phyloP scores from a whole-genome alignment of 2,113 vertebrate species.

The Hippocampus barbouri region DNA sequence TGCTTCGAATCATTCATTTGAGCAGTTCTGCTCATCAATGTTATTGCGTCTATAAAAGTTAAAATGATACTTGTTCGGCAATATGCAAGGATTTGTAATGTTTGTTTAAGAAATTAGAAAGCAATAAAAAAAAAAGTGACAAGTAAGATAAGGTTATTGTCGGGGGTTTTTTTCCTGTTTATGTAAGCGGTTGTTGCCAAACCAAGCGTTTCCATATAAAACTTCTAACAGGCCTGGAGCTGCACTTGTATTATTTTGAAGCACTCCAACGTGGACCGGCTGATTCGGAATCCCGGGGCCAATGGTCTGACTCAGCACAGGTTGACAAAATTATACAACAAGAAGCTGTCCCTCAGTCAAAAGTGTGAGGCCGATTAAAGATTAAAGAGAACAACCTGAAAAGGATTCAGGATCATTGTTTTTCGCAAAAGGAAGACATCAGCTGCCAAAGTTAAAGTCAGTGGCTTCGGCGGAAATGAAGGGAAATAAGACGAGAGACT shows the following conservation, averaged over 20 bases:
- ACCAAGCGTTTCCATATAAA: conserved; percentile 21
- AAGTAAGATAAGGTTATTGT: conserved; percentile 2
- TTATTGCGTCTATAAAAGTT: background rate
- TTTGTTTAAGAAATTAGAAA: background rate
- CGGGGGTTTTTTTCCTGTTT: background rate
- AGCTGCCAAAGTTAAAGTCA: conserved; percentile 74
- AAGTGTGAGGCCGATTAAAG: conserved; percentile 42
- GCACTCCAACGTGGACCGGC: conserved; percentile 35
- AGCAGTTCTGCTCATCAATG: no score
- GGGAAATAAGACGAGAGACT: conserved; percentile 62
- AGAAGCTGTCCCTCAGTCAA: conserved; percentile 54
- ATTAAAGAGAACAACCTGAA: conserved; percentile 25
- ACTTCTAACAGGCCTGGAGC: conserved; percentile 24
- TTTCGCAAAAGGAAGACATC: conserved; percentile 65
- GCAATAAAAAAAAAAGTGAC: background rate
- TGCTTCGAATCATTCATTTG: no score
- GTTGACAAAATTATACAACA: conserved; percentile 67
- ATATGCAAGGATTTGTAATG: background rate
- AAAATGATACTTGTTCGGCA: background rate
- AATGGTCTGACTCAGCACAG: background rate
- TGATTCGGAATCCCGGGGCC: conserved; percentile 42
- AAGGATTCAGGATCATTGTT: conserved; percentile 62
- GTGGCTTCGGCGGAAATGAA: conserved; percentile 65
- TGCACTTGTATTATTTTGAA: conserved; percentile 19
- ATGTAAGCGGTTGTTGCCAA: background rate